Percentiles rank a stretch among this genome's conserved stretches.
Evolutionary conservation across 2,113 vertebrate genomes (phyloP).

Genomic region (Apteryx mantelli): DNA sequence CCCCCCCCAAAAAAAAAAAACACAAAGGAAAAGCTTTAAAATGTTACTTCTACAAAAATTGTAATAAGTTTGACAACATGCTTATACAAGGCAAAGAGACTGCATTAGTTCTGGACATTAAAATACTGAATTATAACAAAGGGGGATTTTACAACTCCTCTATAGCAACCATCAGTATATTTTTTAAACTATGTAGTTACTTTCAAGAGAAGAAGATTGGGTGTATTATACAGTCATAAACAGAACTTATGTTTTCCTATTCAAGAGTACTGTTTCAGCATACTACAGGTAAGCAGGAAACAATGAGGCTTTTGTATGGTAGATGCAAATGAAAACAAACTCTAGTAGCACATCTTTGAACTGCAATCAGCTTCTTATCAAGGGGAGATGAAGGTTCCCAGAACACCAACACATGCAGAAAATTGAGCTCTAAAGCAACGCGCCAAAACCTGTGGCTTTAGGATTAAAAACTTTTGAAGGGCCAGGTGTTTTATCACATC

Average conservation of each 20-base stretch:
- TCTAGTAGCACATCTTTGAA: neutral
- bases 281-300: neutral
- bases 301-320: rapidly evolving
- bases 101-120: neutral
- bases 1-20: neutral
- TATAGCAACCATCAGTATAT: neutral
- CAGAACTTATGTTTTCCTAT: neutral
- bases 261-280: neutral
- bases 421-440: neutral
- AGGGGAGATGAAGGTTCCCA: neutral
- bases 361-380: neutral
- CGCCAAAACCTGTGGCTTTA: neutral
- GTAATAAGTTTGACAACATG: too few relatives aligned
- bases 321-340: neutral
- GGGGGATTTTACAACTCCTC: neutral
- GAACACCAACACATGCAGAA: rapidly evolving
- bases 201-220: neutral
- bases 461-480: neutral
- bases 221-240: neutral
- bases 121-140: neutral
- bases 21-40: neutral
- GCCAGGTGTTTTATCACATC: neutral
- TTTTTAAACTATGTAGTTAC: neutral
- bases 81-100: neutral
- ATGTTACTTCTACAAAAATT: neutral